Evolutionary conservation across 2,797 vertebrate species (phyloP), one percentile per base, ranked within the genome.

Genomic region (Acestrorhynchus altus): DNA sequence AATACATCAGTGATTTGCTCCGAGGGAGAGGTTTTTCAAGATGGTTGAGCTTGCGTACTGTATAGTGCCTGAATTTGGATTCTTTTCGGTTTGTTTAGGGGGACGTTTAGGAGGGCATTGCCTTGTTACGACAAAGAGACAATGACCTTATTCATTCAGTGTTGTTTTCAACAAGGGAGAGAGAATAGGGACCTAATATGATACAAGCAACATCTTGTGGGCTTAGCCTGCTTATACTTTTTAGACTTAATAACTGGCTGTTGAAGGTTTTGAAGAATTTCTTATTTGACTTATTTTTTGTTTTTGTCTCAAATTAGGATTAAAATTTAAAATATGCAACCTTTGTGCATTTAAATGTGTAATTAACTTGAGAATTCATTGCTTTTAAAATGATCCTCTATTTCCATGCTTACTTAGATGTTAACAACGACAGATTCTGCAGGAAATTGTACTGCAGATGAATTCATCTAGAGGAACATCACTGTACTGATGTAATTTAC

Each of bases 1-100:
- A 92, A 93, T 93, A 92, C 92, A 92, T 93, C 89, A 92, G 91
- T 89, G 90, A 92, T 93, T 92, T 88, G 42, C 83, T 87, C 83
- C 18, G 80, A 88, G 74, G 85, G 88, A 87, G 75, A 81, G 83
- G 35, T 72, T 83, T 78, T 81, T 84, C 84, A 84, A 86, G 87
- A 87, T 85, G 54, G 85, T 82, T 85, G 81, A 85, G 70, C 78
- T 81, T 39, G 87, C 82, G 72, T 87, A 87, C 88, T 90, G 78
- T 90, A 89, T 89, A 87, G 82, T 83, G 85, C 77, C 35, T 31
- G 79, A 86, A 81, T 88, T 66, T 72, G 68, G 56, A 73, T 67
- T 78, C 52, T 59, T 81, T 76, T 72, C 22, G 75, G 65, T 74
- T 84, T 77, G 74, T 78, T 83, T 76, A 78, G 76, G 51, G 78